Evolutionary conservation across 2,113 vertebrate genomes (phyloP).

Genomic region (Seriola rivoliana): DNA sequence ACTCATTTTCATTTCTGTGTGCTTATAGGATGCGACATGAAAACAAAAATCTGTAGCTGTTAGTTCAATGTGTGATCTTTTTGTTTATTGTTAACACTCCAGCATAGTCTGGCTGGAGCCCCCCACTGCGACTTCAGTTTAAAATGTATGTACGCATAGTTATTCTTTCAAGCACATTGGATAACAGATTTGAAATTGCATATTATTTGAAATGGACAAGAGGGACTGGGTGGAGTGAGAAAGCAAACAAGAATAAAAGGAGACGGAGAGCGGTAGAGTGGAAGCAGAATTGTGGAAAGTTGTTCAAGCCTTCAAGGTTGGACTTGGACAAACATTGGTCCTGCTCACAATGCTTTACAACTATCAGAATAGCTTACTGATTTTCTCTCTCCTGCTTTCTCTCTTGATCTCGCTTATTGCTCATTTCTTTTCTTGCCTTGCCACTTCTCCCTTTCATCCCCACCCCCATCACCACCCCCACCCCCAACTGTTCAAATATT

Average conservation of each 20-base stretch:
- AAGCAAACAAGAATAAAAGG: slow-evolving; percentile 14
- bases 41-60: slow-evolving; percentile 6
- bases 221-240: neutral
- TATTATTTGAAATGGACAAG: slow-evolving; percentile 38
- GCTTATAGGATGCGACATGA: neutral
- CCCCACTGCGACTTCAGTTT: neutral
- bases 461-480: slow-evolving; percentile 5
- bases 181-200: slow-evolving; percentile 32
- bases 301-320: slow-evolving; percentile 57
- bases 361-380: slow-evolving; percentile 56
- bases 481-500: slow-evolving; percentile 80
- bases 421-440: slow-evolving; percentile 73
- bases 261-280: slow-evolving; percentile 1
- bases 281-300: slow-evolving; percentile 34
- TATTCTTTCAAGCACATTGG: neutral
- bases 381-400: slow-evolving; percentile 45
- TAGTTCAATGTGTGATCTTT: neutral
- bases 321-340: slow-evolving; percentile 61
- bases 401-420: slow-evolving; percentile 69
- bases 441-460: slow-evolving; percentile 63
- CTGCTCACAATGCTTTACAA: slow-evolving; percentile 53
- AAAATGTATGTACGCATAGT: neutral
- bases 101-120: neutral
- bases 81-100: slow-evolving; percentile 5
- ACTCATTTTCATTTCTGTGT: slow-evolving; percentile 5